Evolutionary conservation across 64 coral and sea anemone species (phyloP).

Genomic region (Pocillopora verrucosa): DNA sequence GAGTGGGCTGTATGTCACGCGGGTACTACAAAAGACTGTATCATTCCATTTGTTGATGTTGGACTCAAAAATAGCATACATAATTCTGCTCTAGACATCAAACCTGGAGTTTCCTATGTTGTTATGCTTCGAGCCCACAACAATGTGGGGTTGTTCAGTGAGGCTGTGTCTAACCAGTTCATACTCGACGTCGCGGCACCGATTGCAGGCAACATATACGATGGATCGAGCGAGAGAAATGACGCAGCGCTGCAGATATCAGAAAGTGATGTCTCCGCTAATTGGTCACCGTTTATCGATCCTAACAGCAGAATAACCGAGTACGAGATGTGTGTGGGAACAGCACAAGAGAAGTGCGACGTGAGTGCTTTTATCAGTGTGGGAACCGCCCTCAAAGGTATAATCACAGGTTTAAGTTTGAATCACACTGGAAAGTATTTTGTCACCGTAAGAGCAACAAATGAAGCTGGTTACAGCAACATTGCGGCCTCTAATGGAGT

Average conservation of each 20-base stretch:
- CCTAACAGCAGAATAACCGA: background rate
- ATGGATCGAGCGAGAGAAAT: constrained; percentile 1
- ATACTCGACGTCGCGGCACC: constrained; percentile 13
- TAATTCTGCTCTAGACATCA: background rate
- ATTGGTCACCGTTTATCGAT: constrained; percentile 64
- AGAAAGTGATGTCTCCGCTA: constrained; percentile 45
- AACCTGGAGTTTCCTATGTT: constrained; percentile 43
- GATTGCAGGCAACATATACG: constrained; percentile 16
- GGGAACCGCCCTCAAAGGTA: constrained; percentile 44
- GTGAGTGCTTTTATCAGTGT: constrained; percentile 21
- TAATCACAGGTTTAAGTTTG: constrained; percentile 23
- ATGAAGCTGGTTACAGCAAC: constrained; percentile 51
- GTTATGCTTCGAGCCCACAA: constrained; percentile 50
- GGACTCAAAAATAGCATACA: constrained; percentile 14
- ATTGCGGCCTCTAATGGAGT: constrained; percentile 55
- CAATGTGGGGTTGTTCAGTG: constrained; percentile 32
- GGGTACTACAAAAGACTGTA: background rate
- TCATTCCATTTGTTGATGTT: constrained; percentile 45
- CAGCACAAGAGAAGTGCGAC: constrained; percentile 30
- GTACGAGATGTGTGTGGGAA: constrained; percentile 66
- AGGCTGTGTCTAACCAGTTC: constrained; percentile 37
- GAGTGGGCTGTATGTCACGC: constrained; percentile 45
- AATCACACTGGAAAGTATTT: constrained; percentile 49
- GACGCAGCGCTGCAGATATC: constrained; percentile 44
- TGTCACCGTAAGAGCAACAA: constrained; percentile 47